Base-by-base conservation (phyloP, 2,888 invertebrate species). In the Mesorhabditis spiculigera region DNA sequence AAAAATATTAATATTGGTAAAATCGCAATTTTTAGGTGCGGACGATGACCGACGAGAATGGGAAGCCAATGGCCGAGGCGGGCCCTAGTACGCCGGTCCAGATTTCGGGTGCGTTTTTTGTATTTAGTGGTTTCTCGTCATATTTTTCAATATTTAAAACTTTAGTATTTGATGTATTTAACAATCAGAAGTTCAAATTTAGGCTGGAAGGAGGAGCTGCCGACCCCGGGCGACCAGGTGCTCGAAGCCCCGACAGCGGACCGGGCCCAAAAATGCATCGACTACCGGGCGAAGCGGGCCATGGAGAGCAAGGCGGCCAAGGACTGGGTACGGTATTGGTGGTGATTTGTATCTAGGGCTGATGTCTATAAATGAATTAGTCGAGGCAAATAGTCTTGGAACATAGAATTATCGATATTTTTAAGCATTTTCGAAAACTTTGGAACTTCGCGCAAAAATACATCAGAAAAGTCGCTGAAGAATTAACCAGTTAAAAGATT, bases 161-260 rank as follows among this genome's bases (percentile, higher is more conserved):
- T 28, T 28, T 28, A 3, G 28, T 28, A 28, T 28, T 28, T 28
- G 28, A 28, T 28, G 28, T 28, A 28, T 28, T 28, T 28, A 28
- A 28, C 1, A 28, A 28, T 28, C 28, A 28, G 28, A 69, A n/a
- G 44, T 2, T n/a, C n/a, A 50, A 50, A 75, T 10, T 73, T 72
- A 63, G 97, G 97, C 4, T 98, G 97, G 97, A 90, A 91, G 76
- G 91, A 92, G 41, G 86, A 76, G 85, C 80, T 96, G 76, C 97
- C 97, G 0, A 86, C 91, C 0, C 93, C 95, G 10, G 98, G 98
- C 0, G 94, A 95, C 78, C 88, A 90, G 68, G 91, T 96, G 50
- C 87, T 94, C 5, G 91, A 96, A 88, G 93, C 94, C 4, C 90
- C 90, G 74, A 90, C 89, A 3, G 93, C 93, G 65, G 74, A 73